Evolutionary conservation across 2,888 invertebrate genomes (phyloP).

Genomic region (Malachius bipustulatus): DNA sequence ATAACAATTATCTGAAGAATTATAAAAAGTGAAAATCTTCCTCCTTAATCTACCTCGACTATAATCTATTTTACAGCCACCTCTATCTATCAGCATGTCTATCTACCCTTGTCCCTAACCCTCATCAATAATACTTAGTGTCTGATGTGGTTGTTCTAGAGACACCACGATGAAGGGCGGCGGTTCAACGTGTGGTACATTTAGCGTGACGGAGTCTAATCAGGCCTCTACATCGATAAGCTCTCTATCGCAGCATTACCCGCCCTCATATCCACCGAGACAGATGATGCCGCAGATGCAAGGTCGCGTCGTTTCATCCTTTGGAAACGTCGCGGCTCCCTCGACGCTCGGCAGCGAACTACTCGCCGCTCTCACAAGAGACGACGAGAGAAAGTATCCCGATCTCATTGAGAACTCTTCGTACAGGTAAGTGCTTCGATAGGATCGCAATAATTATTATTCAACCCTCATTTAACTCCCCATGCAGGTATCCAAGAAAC

Average conservation of each 20-base stretch:
- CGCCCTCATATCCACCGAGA: slow-evolving; percentile 42
- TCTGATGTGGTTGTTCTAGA: too few relatives aligned
- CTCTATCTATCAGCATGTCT: too few relatives aligned
- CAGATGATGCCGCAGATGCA: slow-evolving; percentile 25
- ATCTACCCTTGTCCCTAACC: too few relatives aligned
- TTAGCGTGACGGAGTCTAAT: slow-evolving; percentile 26
- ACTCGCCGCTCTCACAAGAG: slow-evolving; percentile 27
- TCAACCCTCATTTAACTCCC: not conserved
- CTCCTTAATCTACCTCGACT: too few relatives aligned
- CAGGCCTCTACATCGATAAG: slow-evolving; percentile 20
- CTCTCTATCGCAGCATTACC: slow-evolving; percentile 22
- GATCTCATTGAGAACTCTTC: slow-evolving; percentile 33
- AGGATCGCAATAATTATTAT: slow-evolving; percentile 11
- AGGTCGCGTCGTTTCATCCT: too few relatives aligned
- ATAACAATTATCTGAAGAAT: too few relatives aligned
- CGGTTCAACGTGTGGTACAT: slow-evolving; percentile 38
- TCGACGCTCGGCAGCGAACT: slow-evolving; percentile 26
- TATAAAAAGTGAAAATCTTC: too few relatives aligned
- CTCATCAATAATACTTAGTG: too few relatives aligned
- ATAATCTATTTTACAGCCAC: too few relatives aligned
- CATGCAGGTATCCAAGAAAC: not conserved
- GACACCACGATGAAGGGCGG: slow-evolving; percentile 35
- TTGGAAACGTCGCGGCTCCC: slow-evolving; percentile 19
- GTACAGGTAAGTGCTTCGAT: slow-evolving; percentile 20
- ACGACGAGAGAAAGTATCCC: slow-evolving; percentile 29